A percentile compares a stretch with the other conserved stretches of the same genome.
phyloP scores from a whole-genome alignment of 2,797 vertebrate genomes.

The Premnoplex brunnescens region DNA sequence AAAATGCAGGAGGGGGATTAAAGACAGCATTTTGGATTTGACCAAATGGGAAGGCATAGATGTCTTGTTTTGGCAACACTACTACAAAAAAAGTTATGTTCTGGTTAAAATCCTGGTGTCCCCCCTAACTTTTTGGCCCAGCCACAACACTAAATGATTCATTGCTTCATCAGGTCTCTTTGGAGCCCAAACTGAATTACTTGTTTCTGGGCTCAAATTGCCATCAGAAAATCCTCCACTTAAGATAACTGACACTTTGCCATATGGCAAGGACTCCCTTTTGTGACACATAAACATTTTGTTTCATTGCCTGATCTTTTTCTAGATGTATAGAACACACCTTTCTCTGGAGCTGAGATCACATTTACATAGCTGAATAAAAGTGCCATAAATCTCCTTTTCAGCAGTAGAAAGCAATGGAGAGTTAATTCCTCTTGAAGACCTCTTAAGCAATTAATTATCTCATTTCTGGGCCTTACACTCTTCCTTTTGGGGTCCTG shows the following conservation, averaged over 20 bases:
- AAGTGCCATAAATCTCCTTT: not conserved
- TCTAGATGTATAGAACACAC: not conserved
- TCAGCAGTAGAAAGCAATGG: not conserved
- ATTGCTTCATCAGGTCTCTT: not conserved
- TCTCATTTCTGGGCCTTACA: not conserved
- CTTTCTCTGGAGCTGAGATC: not conserved
- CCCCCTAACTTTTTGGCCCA: not conserved
- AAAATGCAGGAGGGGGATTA: not conserved
- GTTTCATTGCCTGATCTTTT: not conserved
- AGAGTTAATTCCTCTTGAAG: not conserved
- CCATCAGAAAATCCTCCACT: not conserved
- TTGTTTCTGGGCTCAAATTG: not conserved
- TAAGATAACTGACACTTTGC: not conserved
- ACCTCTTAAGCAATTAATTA: not conserved
- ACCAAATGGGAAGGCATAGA: not conserved
- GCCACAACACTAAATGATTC: not conserved
- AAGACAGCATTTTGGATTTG: not conserved
- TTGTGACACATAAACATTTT: not conserved
- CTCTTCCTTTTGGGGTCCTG: not conserved
- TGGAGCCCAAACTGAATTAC: not conserved
- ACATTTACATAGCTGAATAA: not conserved
- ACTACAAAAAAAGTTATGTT: not conserved
- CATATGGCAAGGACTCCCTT: not conserved
- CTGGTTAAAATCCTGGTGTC: conserved; percentile 5
- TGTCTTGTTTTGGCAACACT: not conserved